A percentile compares a stretch with the other conserved stretches of the same genome.
These are phyloP conservation scores for Psittacula echo DNA, from an alignment of 2,797 vertebrate species.

Conservation along the genomic window DNA sequence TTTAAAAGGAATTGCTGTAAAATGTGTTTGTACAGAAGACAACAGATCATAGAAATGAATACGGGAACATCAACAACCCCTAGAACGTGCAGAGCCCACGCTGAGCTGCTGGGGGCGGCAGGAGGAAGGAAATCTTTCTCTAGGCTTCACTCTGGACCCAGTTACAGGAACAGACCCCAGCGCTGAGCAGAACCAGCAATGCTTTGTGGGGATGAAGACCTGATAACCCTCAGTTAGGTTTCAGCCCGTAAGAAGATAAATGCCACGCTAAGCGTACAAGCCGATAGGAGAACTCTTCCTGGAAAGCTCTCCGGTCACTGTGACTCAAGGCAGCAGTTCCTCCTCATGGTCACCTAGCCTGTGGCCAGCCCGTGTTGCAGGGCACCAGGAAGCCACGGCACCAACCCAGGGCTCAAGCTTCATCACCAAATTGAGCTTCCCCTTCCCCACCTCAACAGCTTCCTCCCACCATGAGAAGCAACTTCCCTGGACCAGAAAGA, in stretches of 20 bases:
- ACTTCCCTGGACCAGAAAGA: too few relatives aligned
- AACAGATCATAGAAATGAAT: slow-evolving; percentile 47
- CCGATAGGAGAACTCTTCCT: accelerated
- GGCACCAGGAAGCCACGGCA: accelerated
- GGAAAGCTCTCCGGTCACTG: neutral
- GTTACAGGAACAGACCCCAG: too few relatives aligned
- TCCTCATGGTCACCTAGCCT: accelerated
- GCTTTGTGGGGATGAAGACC: accelerated
- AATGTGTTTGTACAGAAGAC: slow-evolving; percentile 71
- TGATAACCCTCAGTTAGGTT: accelerated
- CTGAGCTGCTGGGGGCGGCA: neutral
- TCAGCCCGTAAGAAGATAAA: neutral
- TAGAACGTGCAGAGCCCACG: slow-evolving; percentile 68
- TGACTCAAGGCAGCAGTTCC: neutral
- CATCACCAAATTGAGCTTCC: neutral
- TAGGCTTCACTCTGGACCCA: neutral
- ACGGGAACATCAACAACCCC: neutral
- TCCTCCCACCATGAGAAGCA: accelerated
- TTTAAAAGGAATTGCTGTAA: slow-evolving; percentile 67
- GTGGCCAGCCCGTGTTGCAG: accelerated
- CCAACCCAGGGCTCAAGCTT: accelerated
- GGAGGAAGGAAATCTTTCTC: neutral
- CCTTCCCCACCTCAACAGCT: accelerated
- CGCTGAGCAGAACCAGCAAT: neutral
- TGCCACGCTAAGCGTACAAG: neutral